phyloP scores from a whole-genome alignment of 2,113 vertebrate species.

The zebrafish (Danio rerio) region DNA sequence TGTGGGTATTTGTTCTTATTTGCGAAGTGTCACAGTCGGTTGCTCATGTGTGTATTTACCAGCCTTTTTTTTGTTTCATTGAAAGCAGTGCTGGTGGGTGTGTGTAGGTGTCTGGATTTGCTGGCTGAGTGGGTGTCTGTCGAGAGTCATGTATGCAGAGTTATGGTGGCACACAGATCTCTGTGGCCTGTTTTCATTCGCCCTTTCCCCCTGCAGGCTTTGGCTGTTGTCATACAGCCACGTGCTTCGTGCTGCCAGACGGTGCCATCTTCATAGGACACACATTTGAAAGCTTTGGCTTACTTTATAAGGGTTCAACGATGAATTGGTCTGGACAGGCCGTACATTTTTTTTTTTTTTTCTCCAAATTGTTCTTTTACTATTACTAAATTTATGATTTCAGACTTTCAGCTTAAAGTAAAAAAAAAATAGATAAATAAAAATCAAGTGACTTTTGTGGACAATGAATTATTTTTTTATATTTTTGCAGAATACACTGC shows the following conservation, averaged over 20 bases:
- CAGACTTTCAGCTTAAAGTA: too few relatives aligned
- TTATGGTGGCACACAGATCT: not conserved
- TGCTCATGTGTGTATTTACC: not conserved
- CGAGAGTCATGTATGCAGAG: not conserved
- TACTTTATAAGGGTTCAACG: not conserved
- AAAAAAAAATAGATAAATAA: too few relatives aligned
- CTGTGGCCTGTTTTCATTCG: conserved; percentile 21
- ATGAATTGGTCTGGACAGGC: too few relatives aligned
- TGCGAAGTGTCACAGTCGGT: not conserved
- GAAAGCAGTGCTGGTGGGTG: conserved; percentile 45
- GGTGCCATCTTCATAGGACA: not conserved
- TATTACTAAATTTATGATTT: too few relatives aligned
- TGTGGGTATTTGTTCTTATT: conserved; percentile 7
- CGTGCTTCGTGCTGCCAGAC: conserved; percentile 1
- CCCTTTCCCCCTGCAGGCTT: conserved; percentile 3
- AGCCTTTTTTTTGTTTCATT: not conserved
- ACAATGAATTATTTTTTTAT: too few relatives aligned
- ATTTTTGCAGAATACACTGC: too few relatives aligned
- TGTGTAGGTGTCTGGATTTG: conserved; percentile 33
- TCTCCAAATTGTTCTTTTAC: too few relatives aligned
- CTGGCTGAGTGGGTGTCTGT: conserved; percentile 9
- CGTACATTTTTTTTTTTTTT: too few relatives aligned
- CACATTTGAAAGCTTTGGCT: not conserved
- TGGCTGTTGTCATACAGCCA: not conserved
- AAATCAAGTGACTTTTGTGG: too few relatives aligned